These are phyloP conservation scores for Promerops cafer DNA, from an alignment of 2,113 vertebrate genomes.

Conservation along the genomic window DNA sequence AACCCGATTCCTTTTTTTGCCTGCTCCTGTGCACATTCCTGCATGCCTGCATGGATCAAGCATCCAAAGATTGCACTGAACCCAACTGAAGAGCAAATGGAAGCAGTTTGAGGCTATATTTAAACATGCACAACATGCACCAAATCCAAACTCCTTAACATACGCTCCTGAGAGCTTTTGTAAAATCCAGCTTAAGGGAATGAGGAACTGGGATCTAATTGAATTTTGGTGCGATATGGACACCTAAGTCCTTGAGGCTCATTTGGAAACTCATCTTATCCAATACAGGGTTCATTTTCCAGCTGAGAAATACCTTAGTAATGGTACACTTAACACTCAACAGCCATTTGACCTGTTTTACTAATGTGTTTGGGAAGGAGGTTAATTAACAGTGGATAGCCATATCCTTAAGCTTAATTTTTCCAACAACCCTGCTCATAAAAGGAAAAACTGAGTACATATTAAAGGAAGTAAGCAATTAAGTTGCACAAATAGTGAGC, in stretches of 20 bases:
- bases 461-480: conserved; percentile 91
- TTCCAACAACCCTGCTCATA: conserved; percentile 81
- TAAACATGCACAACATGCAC: neutral
- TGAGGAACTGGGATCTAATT: neutral
- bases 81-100: neutral
- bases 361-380: conserved; percentile 81
- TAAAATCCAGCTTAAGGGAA: conserved; percentile 40
- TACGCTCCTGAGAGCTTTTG: neutral
- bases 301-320: conserved; percentile 63
- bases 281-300: conserved; percentile 46
- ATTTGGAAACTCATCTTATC: conserved; percentile 27
- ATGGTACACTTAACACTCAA: conserved; percentile 72
- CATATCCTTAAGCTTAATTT: conserved; percentile 77
- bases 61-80: neutral
- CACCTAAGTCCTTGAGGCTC: neutral
- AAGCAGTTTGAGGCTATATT: neutral
- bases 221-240: neutral
- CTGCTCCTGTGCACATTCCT: neutral
- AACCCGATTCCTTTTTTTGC: neutral
- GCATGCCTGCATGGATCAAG: neutral
- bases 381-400: conserved; percentile 81
- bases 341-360: conserved; percentile 75
- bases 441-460: conserved; percentile 82
- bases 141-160: neutral
- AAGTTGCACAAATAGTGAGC: conserved; percentile 83